Evolutionary conservation across 2,888 invertebrate genomes (phyloP).

Genomic region (Parasteatoda lunata): DNA sequence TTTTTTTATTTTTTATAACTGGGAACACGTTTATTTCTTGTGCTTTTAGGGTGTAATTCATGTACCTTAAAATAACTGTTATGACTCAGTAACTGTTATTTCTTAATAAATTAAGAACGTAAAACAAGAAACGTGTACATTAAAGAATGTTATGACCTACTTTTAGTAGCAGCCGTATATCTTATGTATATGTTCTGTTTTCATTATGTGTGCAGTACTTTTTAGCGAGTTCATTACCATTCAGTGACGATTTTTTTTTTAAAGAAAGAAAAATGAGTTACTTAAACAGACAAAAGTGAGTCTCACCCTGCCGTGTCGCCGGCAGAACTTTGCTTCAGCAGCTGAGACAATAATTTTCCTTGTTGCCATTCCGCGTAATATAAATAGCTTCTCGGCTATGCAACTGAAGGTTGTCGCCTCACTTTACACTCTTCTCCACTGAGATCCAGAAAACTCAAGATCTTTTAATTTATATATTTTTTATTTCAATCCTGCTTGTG

Average conservation of each 20-base stretch:
- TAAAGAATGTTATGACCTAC: too few relatives aligned
- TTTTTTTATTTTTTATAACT: too few relatives aligned
- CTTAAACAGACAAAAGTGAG: slow-evolving; percentile 7
- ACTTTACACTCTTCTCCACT: not conserved
- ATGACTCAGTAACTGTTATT: too few relatives aligned
- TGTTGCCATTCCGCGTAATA: slow-evolving; percentile 26
- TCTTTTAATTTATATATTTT: slow-evolving; percentile 4
- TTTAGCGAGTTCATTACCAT: not conserved
- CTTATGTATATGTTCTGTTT: too few relatives aligned
- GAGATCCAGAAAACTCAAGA: not conserved
- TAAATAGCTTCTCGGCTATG: slow-evolving; percentile 41
- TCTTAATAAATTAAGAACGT: too few relatives aligned
- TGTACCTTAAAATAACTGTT: too few relatives aligned
- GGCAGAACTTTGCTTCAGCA: slow-evolving; percentile 36
- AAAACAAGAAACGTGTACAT: too few relatives aligned
- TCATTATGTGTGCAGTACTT: not conserved
- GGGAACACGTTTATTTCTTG: too few relatives aligned
- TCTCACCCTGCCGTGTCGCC: slow-evolving; percentile 27
- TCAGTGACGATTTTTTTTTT: not conserved
- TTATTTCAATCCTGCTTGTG: slow-evolving; percentile 3
- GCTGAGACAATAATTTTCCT: slow-evolving; percentile 54
- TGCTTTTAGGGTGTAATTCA: too few relatives aligned
- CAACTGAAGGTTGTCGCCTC: slow-evolving; percentile 36
- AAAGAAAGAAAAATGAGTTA: not conserved
- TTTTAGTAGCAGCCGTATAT: too few relatives aligned